Evolutionary conservation across 1,140 invertebrate species (phyloP), one percentile per base, ranked within the genome.

Genomic region (Tetragonula clypearis): DNA sequence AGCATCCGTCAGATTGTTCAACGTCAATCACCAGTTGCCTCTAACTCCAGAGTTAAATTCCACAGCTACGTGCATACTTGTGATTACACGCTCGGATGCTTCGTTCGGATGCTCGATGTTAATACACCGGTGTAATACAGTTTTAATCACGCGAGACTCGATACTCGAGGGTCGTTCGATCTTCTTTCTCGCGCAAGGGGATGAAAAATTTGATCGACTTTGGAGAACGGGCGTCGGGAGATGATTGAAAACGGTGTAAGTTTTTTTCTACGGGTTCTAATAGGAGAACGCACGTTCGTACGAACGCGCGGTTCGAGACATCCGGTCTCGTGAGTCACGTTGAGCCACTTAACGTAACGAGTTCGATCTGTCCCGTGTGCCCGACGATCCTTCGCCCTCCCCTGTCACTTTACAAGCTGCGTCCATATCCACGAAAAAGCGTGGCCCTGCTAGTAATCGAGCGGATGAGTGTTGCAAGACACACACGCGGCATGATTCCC

Each of bases 391-490:
- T 41, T 41, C 41, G 41, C 41, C 41, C 77, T 26, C 53, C 82
- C 84, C 69, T 65, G 53, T 77, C 78, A 75, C 77, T 88, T 91
- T 88, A 87, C 41, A 91, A 83, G 79, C 65, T 76, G 66, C 85
- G 77, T 85, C 73, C 80, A 58, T 84, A 84, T 88, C 86, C 71
- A 58, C 58, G 78, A 77, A 85, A 89, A 90, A 85, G 60, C 66
- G 82, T 41, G 73, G 14, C 41, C 56, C 60, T 73, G 60, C 53
- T 53, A 65, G 93, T 93, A 94, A 94, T 94, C 92, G 93, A 87
- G 89, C 81, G 84, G 89, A 93, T 94, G 93, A 88, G 90, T 92
- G 88, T 90, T 91, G 89, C 86, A 92, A 92, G 90, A 94, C 92
- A 91, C 87, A 62, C 60, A 68, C 72, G 68, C 74, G 79, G 17